Evolutionary conservation across 2,888 invertebrate genomes (phyloP), one percentile per base, ranked within the genome.

Genomic region (Netelia fuscicornis): DNA sequence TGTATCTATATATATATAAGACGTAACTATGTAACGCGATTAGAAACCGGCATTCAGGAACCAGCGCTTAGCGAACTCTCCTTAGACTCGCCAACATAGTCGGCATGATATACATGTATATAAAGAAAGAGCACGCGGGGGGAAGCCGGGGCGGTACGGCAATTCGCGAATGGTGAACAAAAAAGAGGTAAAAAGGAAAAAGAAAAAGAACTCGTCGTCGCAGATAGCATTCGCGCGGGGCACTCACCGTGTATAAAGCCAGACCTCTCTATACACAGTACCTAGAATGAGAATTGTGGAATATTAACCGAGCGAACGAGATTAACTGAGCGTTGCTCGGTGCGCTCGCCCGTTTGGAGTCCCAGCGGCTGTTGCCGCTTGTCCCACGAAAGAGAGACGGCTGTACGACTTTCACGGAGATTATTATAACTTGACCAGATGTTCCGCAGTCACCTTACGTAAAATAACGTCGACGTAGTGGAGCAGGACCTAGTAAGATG

Each of bases 321-420:
- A 91, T 91, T 91, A 92, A 92, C 92, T 91, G 92, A 91, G 91
- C 92, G 90, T 92, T 92, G 87, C 90, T 88, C 86, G 89, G 86
- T 86, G 85, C 87, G 89, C 89, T 86, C 37, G 37, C 37, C 37
- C 37, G 37, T 37, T 37, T 6, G 37, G 37, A 37, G 37, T 37
- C 37, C 37, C 37, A 37, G 68, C 80, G 87, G 71, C 85, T 88
- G 87, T 89, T 44, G 65, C 68, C 25, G 77, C 68, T 78, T 81
- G 84, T 79, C 79, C 71, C 85, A 70, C 71, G 68, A 56, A 44
- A 74, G 37, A 9, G 74, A 64, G 68, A 81, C 30, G 23, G 71
- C 75, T 64, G 65, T 70, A 60, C 92, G 88, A 92, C 93, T 93
- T 93, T 93, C 93, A 92, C 93, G 91, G 37, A 87, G 82, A 80